A percentile compares a stretch with the other conserved stretches of the same genome.
Conservation (phyloP, 2,888 invertebrate species). For the Crematogaster levior region DNA sequence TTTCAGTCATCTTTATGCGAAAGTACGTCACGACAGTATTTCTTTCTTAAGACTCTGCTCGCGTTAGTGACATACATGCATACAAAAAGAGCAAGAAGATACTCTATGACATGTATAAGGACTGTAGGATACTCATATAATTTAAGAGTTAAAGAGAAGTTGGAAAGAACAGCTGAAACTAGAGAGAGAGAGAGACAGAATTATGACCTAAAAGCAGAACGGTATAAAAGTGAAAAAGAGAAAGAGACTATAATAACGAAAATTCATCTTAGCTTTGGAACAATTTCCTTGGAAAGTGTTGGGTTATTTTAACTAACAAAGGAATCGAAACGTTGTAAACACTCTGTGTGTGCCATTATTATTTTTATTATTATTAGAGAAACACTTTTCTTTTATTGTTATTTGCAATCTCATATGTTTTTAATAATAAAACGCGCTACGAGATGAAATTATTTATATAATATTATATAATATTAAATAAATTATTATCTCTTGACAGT, state of each 20-base stretch:
- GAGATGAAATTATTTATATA: neutral
- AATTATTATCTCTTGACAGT: neutral
- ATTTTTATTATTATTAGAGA: neutral
- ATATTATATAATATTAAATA: neutral
- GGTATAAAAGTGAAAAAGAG: slow-evolving; percentile 26
- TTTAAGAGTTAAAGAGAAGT: slow-evolving; percentile 57
- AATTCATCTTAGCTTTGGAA: slow-evolving; percentile 20
- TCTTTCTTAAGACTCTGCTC: slow-evolving; percentile 38
- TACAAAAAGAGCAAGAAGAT: slow-evolving; percentile 32
- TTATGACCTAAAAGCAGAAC: slow-evolving; percentile 34
- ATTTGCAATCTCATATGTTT: neutral
- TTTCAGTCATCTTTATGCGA: slow-evolving; percentile 37
- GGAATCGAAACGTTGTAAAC: neutral
- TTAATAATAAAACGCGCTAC: neutral
- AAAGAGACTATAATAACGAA: slow-evolving; percentile 26
- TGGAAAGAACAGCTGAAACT: slow-evolving; percentile 41
- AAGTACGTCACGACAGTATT: slow-evolving; percentile 44
- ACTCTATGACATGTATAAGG: slow-evolving; percentile 44
- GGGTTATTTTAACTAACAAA: neutral
- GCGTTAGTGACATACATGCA: slow-evolving; percentile 46
- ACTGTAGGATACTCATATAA: slow-evolving; percentile 46
- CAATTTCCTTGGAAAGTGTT: neutral
- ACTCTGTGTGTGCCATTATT: neutral
- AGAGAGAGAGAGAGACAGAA: slow-evolving; percentile 26
- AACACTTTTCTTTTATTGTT: slow-evolving; percentile 9